Conservation (phyloP, 2,113 vertebrate species). For the Nothocercus julius region DNA sequence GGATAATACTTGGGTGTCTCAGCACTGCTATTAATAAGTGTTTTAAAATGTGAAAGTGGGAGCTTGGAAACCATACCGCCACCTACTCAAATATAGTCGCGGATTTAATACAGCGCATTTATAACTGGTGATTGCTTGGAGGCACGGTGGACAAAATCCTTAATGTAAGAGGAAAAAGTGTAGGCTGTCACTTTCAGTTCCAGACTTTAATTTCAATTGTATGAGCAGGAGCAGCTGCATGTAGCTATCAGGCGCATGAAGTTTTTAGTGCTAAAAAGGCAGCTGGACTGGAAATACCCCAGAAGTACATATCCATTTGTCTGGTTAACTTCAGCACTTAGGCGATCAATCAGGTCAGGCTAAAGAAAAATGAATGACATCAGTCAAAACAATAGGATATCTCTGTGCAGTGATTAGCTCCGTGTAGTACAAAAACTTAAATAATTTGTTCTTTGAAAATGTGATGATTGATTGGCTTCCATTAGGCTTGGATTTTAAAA, state of each 20-base stretch:
- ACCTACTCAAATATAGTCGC: constrained; percentile 2
- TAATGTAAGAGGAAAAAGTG: constrained; percentile 68
- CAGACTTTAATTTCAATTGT: constrained; percentile 62
- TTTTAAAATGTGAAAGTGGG: constrained; percentile 57
- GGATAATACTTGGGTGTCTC: constrained; percentile 16
- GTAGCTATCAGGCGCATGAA: constrained; percentile 51
- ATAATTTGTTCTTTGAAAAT: constrained; percentile 80
- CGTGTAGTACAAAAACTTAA: constrained; percentile 74
- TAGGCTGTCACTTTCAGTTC: constrained; percentile 54
- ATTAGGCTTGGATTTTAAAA: constrained; percentile 80
- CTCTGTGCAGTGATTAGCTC: constrained; percentile 74
- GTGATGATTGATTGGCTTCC: constrained; percentile 83
- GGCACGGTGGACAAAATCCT: constrained; percentile 37
- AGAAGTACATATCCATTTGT: constrained; percentile 73
- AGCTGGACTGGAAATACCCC: constrained; percentile 74
- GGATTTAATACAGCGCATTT: constrained; percentile 55
- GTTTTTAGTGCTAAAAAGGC: constrained; percentile 74
- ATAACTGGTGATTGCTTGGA: constrained; percentile 49
- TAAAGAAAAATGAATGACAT: constrained; percentile 77
- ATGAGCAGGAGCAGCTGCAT: constrained; percentile 72
- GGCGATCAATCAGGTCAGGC: constrained; percentile 67
- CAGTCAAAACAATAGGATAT: constrained; percentile 78
- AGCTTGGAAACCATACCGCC: constrained; percentile 48
- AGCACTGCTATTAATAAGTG: constrained; percentile 14
- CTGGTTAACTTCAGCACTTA: constrained; percentile 75